phyloP scores from a whole-genome alignment of 2,888 invertebrate species.

The Dryadula phaetusa region DNA sequence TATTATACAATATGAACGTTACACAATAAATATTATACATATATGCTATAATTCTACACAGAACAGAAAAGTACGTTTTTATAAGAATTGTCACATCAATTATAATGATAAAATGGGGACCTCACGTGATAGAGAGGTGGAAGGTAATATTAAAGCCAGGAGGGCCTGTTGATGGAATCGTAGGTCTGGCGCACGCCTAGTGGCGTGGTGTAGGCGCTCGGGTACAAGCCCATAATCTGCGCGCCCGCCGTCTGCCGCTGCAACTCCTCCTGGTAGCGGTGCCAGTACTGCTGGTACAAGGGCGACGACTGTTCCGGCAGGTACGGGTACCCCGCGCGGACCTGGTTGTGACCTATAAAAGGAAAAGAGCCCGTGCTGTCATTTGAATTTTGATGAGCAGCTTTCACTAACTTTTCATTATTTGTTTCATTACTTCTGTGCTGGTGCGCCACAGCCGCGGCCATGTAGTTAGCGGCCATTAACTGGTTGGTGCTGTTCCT shows the following conservation, averaged over 20 bases:
- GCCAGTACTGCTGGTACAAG: constrained; percentile 89
- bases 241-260: constrained; percentile 82
- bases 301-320: constrained; percentile 86
- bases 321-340: constrained; percentile 85
- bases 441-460: constrained; percentile 77
- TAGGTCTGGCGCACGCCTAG: constrained; percentile 89
- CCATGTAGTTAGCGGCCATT: constrained; percentile 81
- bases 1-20: constrained; percentile 42
- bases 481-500: constrained; percentile 86
- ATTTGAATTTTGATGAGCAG: constrained; percentile 76
- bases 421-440: constrained; percentile 67
- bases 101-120: constrained; percentile 32
- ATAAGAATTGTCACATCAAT: constrained; percentile 59
- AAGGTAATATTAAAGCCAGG: constrained; percentile 85
- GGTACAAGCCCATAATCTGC: constrained; percentile 86
- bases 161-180: constrained; percentile 87
- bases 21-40: constrained; percentile 63
- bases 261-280: constrained; percentile 85
- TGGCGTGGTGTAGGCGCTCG: constrained; percentile 86
- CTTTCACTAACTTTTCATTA: constrained; percentile 74
- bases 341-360: constrained; percentile 85
- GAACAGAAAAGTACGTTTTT: constrained; percentile 53
- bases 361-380: constrained; percentile 80
- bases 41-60: constrained; percentile 66
- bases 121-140: constrained; percentile 33